These are phyloP conservation scores for Apamea monoglypha DNA, from an alignment of 2,888 invertebrate species.

Conservation along the genomic window DNA sequence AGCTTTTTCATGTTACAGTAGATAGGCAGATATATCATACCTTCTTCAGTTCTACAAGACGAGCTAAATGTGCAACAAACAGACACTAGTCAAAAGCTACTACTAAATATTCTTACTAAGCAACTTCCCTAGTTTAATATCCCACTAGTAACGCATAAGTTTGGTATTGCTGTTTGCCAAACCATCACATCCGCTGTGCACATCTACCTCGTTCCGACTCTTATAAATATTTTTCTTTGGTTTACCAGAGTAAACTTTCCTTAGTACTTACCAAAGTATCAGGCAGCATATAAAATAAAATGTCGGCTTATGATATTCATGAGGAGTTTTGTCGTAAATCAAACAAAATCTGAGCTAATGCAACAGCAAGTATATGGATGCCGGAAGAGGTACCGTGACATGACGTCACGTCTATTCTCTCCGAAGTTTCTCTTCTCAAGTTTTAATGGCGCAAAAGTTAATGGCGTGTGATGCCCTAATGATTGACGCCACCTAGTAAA, in stretches of 20 bases:
- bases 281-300: conserved; percentile 12
- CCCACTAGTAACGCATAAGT: conserved; percentile 10
- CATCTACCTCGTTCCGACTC: conserved; percentile 31
- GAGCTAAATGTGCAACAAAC: not conserved
- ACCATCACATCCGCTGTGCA: conserved; percentile 28
- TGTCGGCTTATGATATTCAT: not conserved
- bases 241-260: conserved; percentile 20
- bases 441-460: conserved; percentile 50
- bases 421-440: conserved; percentile 10
- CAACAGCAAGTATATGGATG: conserved; percentile 5
- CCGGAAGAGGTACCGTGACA: conserved; percentile 11
- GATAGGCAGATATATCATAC: not conserved
- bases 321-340: conserved; percentile 21
- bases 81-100: not conserved
- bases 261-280: conserved; percentile 1
- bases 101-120: not conserved
- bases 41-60: not conserved
- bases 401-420: conserved; percentile 46
- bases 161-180: conserved; percentile 45
- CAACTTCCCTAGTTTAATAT: conserved; percentile 5
- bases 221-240: conserved; percentile 30
- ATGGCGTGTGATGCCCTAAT: conserved; percentile 54
- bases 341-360: conserved; percentile 16
- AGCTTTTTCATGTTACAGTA: not conserved
- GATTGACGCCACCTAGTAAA: conserved; percentile 56